These are phyloP conservation scores for Huso huso DNA, from an alignment of 2,797 vertebrate genomes.

Conservation along the genomic window DNA sequence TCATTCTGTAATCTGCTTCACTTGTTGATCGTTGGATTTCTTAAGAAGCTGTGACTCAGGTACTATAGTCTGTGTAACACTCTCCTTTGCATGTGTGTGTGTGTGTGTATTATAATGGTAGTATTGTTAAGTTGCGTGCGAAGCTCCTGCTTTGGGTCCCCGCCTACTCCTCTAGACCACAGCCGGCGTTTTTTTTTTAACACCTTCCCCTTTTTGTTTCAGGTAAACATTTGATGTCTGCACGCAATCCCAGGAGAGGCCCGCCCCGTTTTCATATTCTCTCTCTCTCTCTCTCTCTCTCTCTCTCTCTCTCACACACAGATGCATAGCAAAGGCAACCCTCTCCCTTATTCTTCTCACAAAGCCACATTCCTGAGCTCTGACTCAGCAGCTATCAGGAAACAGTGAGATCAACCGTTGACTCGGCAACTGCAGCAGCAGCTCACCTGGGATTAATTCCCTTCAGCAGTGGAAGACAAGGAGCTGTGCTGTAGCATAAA, in stretches of 20 bases:
- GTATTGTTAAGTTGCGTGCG: conserved; percentile 83
- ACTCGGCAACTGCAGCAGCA: neutral
- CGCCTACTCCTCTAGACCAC: conserved; percentile 75
- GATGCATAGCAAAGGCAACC: conserved; percentile 14
- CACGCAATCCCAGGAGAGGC: conserved; percentile 61
- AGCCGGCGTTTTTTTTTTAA: conserved; percentile 55
- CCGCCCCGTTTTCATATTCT: conserved; percentile 41
- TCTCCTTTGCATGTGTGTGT: conserved; percentile 24
- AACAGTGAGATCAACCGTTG: neutral
- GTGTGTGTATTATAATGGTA: conserved; percentile 65
- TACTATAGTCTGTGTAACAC: conserved; percentile 41
- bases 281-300: conserved; percentile 17
- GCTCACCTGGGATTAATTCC: neutral
- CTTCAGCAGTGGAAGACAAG: no score
- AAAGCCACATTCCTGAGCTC: neutral
- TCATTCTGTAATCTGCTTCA: conserved; percentile 21
- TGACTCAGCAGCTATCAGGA: conserved; percentile 16
- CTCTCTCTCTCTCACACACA: conserved; percentile 16
- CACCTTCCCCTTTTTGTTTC: conserved; percentile 70
- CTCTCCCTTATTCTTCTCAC: conserved; percentile 15
- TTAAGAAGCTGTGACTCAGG: conserved; percentile 40
- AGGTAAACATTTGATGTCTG: conserved; percentile 73
- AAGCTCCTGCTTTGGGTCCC: conserved; percentile 65
- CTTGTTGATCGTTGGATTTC: conserved; percentile 19
- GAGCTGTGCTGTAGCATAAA: no score